These are phyloP conservation scores for Escarpia spicata DNA, from an alignment of 2,888 invertebrate genomes.

Conservation along the genomic window DNA sequence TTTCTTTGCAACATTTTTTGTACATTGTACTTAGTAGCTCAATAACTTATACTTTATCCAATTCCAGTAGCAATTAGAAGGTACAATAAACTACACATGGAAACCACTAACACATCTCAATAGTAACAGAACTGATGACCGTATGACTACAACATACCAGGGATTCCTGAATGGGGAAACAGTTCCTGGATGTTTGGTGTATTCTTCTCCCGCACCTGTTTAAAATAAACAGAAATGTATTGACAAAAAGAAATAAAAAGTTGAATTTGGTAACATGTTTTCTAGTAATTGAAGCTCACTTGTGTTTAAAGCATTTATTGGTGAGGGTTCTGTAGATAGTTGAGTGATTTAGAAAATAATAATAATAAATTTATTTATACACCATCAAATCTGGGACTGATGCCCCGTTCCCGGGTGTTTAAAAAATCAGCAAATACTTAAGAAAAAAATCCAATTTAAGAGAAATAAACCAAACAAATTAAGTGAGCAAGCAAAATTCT, in stretches of 20 bases:
- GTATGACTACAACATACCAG: not conserved
- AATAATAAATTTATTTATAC: no score
- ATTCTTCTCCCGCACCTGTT: not conserved
- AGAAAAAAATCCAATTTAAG: no score
- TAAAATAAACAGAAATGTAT: not conserved
- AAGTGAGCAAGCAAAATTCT: no score
- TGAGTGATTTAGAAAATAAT: no score
- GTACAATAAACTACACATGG: not conserved
- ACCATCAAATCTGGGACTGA: no score
- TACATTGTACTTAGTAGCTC: not conserved
- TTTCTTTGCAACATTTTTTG: not conserved
- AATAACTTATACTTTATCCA: not conserved
- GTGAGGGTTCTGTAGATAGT: no score
- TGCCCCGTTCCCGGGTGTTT: no score
- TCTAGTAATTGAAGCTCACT: not conserved
- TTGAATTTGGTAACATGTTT: not conserved
- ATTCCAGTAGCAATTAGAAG: not conserved
- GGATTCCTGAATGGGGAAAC: not conserved
- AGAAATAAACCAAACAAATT: no score
- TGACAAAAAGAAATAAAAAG: not conserved
- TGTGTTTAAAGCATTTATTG: no score
- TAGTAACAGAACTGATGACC: not conserved
- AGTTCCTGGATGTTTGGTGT: not conserved
- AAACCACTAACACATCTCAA: not conserved
- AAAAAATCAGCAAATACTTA: no score